These are phyloP conservation scores for Arizona elegans DNA, from an alignment of 2,113 vertebrate genomes.

Conservation along the genomic window DNA sequence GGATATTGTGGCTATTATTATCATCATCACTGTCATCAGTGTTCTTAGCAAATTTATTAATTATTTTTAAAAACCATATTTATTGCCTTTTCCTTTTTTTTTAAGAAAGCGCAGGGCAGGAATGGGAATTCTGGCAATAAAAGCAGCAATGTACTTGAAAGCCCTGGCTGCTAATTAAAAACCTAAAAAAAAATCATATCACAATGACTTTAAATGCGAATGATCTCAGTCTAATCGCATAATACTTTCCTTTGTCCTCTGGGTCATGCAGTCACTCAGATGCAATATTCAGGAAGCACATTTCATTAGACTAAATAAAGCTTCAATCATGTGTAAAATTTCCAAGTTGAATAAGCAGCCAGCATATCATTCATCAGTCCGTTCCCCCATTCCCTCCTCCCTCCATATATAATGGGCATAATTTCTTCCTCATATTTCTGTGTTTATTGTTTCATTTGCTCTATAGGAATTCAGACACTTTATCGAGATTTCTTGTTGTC, in stretches of 20 bases:
- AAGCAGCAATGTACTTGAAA: conserved; percentile 51
- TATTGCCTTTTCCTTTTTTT: conserved; percentile 20
- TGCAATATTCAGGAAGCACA: conserved; percentile 90
- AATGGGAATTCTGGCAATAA: conserved; percentile 57
- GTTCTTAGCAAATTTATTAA: not conserved
- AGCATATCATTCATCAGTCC: conserved; percentile 87
- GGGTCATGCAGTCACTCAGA: conserved; percentile 82
- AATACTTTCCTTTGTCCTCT: conserved; percentile 89
- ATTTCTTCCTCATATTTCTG: conserved; percentile 88
- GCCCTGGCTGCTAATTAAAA: conserved; percentile 65
- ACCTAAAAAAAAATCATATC: conserved; percentile 73
- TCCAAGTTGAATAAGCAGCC: conserved; percentile 87
- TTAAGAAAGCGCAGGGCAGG: conserved; percentile 50
- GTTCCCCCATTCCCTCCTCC: not conserved
- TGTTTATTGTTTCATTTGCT: conserved; percentile 82
- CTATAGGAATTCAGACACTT: conserved; percentile 73
- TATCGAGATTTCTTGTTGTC: conserved; percentile 70
- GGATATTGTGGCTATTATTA: not conserved
- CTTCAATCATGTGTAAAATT: conserved; percentile 97
- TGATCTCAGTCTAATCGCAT: conserved; percentile 82
- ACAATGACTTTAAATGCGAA: conserved; percentile 82
- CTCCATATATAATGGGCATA: conserved; percentile 82
- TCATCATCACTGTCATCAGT: not conserved
- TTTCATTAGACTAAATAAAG: conserved; percentile 97
- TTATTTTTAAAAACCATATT: not conserved